Base-by-base conservation (phyloP, 2,113 vertebrate species). In the Naja naja region DNA sequence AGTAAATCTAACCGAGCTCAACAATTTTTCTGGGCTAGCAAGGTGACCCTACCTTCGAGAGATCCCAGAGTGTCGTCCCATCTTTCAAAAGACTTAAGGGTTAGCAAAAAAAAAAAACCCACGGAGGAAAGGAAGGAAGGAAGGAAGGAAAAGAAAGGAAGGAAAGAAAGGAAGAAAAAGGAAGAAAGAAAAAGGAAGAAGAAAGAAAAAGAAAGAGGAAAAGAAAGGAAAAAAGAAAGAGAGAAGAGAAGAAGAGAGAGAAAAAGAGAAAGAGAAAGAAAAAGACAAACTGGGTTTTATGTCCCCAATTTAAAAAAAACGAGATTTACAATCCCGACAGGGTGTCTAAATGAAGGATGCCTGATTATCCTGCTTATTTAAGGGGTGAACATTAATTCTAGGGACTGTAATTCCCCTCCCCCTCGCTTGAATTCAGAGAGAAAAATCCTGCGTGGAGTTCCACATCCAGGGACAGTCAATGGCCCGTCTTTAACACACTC, bases 121-220 rank as follows among this genome's bases (percentile, higher is more conserved):
- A 16, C 3, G 22, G 22, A 56, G 5, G 22, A 23, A 23, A 18
- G 22, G 2, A 18, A 9, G 14, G 1, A 20, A 55, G 3, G 16
- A 4, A 54, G 12, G 16, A 54, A 54, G 3, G 16, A 18, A 54
- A 54, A 54, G 6, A 54, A 54, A 4, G 3, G 5, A 45, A 4
- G 4, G 5, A 45, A 45, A 4, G 45, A 4, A 45, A 47, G 1
- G 3, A 3, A 1, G 16, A 3, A 3, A 5, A 45, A 45, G 6
- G 1, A 47, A 47, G 6, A 47, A 7, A 47, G 14, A 53, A 3
- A 16, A 2, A 16, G 10, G 0, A 52, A 53, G 1, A 5, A 10
- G 8, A 10, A 9, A 49, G 3, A 54, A 0, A 18, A 4, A 18
- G 1, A 20, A 1, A 55, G 1, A 55, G 1, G 3, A 52, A 52